phyloP scores from a whole-genome alignment of 2,113 vertebrate genomes.

The Muntiacus reevesi region DNA sequence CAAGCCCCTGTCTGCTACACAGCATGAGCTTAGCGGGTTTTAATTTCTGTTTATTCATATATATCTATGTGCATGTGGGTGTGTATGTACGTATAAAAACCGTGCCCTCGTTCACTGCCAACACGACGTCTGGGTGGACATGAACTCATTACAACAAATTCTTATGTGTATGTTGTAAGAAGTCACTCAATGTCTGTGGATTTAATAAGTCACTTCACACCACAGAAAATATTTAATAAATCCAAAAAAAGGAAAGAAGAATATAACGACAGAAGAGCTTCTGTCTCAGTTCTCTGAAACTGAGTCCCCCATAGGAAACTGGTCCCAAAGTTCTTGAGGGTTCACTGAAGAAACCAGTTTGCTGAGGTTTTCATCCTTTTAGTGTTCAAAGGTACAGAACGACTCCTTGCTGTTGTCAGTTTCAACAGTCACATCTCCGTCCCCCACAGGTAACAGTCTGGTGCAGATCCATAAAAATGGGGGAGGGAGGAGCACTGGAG shows the following conservation, averaged over 20 bases:
- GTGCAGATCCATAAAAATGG: constrained; percentile 57
- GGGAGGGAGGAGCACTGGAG: constrained; percentile 44
- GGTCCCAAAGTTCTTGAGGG: constrained; percentile 80
- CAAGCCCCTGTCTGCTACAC: constrained; percentile 82
- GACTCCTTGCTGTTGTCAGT: constrained; percentile 69
- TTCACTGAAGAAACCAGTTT: constrained; percentile 76
- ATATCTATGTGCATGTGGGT: constrained; percentile 37
- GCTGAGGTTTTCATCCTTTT: constrained; percentile 56
- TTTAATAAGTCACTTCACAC: constrained; percentile 89
- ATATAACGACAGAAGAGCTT: constrained; percentile 79
- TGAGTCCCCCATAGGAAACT: constrained; percentile 77
- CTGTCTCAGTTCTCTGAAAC: constrained; percentile 81
- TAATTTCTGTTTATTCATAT: constrained; percentile 74
- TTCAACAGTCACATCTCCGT: constrained; percentile 67
- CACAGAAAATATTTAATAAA: constrained; percentile 89
- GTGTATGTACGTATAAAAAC: constrained; percentile 81
- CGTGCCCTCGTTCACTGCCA: constrained; percentile 84
- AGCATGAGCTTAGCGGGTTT: constrained; percentile 80
- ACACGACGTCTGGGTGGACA: constrained; percentile 83
- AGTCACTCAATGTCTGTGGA: constrained; percentile 88
- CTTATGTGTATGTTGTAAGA: constrained; percentile 81
- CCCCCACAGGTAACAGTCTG: constrained; percentile 71
- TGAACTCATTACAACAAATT: constrained; percentile 83
- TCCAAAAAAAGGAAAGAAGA: constrained; percentile 76
- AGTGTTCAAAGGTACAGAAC: constrained; percentile 80